phyloP scores from a whole-genome alignment of 2,888 invertebrate genomes.

The Aspidiotus rigidus region DNA sequence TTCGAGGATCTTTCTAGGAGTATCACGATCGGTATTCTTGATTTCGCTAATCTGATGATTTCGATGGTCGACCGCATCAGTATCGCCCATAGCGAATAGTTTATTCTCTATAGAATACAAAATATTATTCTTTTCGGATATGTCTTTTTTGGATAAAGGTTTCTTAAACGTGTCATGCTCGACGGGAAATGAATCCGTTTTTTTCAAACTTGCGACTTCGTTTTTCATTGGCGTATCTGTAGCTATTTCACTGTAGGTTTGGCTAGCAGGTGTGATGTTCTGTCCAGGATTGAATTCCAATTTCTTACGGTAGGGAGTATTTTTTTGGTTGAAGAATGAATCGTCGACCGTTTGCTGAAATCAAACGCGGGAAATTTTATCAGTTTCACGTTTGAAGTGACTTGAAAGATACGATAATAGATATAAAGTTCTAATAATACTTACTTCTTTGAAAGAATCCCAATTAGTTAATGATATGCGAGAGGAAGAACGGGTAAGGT shows the following conservation, averaged over 20 bases:
- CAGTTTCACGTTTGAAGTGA: too few relatives aligned
- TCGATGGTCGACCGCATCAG: conserved; percentile 1
- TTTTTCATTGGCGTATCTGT: not conserved
- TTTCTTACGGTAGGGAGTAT: too few relatives aligned
- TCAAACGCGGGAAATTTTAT: too few relatives aligned
- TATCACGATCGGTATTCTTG: not conserved
- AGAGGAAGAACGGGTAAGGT: too few relatives aligned
- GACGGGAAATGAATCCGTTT: not conserved
- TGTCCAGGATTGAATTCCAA: too few relatives aligned
- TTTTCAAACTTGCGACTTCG: not conserved
- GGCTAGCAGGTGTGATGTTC: not conserved
- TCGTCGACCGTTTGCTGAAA: too few relatives aligned
- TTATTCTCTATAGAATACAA: conserved; percentile 25
- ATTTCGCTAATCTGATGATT: not conserved
- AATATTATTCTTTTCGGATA: conserved; percentile 11
- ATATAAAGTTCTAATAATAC: too few relatives aligned
- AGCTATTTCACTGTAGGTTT: not conserved
- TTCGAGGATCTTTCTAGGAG: too few relatives aligned
- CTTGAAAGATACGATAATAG: too few relatives aligned
- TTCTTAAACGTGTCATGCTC: conserved; percentile 6
- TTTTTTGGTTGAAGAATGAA: too few relatives aligned
- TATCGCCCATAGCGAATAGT: conserved; percentile 14
- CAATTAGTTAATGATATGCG: too few relatives aligned
- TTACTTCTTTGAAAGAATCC: too few relatives aligned
- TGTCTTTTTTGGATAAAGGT: not conserved